Percentiles rank a stretch among this genome's conserved stretches.
phyloP scores from a whole-genome alignment of 2,797 vertebrate species.

The Sebastes kiyomatsui region DNA sequence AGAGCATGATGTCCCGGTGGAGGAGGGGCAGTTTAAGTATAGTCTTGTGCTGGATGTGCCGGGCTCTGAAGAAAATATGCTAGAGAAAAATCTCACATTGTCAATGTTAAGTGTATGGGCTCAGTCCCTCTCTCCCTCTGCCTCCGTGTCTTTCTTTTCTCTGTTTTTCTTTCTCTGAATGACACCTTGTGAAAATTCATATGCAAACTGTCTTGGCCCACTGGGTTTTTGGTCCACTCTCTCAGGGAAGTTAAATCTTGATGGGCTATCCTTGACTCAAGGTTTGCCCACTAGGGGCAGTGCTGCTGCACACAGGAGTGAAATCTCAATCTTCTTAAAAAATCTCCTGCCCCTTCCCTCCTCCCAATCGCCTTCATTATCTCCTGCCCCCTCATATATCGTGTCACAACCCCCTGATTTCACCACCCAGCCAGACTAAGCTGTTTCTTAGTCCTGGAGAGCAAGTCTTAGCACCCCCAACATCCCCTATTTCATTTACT shows the following conservation, averaged over 20 bases:
- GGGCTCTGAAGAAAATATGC: conserved; percentile 34
- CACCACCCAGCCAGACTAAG: conserved; percentile 68
- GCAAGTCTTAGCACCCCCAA: conserved; percentile 64
- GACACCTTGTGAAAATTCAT: conserved; percentile 42
- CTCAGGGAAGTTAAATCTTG: conserved; percentile 9
- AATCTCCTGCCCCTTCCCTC: conserved; percentile 30
- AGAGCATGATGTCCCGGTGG: conserved; percentile 36
- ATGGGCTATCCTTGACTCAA: background rate
- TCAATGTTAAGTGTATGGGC: conserved; percentile 19
- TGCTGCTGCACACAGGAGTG: conserved; percentile 54
- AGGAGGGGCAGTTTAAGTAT: conserved; percentile 56
- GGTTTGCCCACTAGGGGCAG: conserved; percentile 66
- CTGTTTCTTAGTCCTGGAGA: conserved; percentile 75
- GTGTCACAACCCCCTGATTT: conserved; percentile 63
- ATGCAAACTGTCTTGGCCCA: conserved; percentile 16
- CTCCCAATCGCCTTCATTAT: conserved; percentile 53
- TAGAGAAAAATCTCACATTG: conserved; percentile 35
- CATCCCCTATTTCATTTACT: conserved; percentile 73
- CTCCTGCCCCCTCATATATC: conserved; percentile 43
- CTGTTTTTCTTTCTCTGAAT: background rate
- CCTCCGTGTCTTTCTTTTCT: background rate
- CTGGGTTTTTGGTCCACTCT: conserved; percentile 17
- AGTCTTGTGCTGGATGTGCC: conserved; percentile 48
- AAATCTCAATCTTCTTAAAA: conserved; percentile 53
- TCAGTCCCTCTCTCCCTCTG: background rate